These are phyloP conservation scores for Aspidoscelis tigris DNA, from an alignment of 2,113 vertebrate species.

Conservation along the genomic window DNA sequence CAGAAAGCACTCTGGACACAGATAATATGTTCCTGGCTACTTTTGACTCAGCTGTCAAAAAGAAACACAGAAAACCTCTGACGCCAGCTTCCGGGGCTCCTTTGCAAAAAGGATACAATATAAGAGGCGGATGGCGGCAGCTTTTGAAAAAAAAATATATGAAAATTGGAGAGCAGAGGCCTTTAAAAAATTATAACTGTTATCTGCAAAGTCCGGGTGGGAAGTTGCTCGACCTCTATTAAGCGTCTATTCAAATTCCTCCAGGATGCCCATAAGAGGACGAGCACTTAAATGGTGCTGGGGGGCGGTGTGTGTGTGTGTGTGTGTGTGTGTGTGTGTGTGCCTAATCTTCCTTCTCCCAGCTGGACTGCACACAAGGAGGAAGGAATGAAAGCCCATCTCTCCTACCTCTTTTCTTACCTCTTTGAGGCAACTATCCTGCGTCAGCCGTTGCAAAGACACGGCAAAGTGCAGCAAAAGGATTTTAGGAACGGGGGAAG, in stretches of 20 bases:
- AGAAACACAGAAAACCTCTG: background rate
- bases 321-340: too few species aligned
- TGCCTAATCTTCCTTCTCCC: background rate
- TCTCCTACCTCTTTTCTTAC: background rate
- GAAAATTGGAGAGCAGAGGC: background rate
- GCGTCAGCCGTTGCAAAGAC: background rate
- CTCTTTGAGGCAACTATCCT: background rate
- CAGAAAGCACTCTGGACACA: background rate
- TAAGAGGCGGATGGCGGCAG: background rate
- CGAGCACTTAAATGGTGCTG: too few species aligned
- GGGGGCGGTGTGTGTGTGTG: too few species aligned
- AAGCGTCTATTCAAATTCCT: slow-evolving; percentile 22
- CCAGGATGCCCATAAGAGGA: background rate
- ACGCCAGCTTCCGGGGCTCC: accelerated
- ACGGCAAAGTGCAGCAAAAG: background rate
- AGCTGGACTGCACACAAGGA: background rate
- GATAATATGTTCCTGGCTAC: background rate
- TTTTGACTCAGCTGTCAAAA: background rate
- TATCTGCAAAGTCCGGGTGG: slow-evolving; percentile 2
- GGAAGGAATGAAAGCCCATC: background rate
- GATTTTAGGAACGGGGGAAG: too few species aligned
- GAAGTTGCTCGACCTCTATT: slow-evolving; percentile 2
- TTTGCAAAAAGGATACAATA: background rate
- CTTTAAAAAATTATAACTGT: background rate
- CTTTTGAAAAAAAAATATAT: background rate